Conservation (phyloP, 2,113 vertebrate species). For the Indri indri region DNA sequence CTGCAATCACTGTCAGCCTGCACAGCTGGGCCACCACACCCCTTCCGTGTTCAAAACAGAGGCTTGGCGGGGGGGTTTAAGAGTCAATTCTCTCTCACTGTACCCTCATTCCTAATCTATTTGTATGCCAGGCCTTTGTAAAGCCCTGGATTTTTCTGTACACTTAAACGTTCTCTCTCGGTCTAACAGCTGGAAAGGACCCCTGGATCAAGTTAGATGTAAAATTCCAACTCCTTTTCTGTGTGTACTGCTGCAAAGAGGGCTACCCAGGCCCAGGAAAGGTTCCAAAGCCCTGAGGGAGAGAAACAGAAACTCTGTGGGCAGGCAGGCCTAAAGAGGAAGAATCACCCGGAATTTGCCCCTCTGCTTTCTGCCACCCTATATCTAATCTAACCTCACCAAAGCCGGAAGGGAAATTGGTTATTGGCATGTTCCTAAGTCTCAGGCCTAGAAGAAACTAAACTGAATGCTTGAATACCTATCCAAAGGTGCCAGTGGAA, state of each 20-base stretch:
- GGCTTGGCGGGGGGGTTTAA: neutral
- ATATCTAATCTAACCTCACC: neutral
- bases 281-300: neutral
- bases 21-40: conserved; percentile 41
- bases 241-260: neutral
- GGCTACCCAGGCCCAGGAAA: neutral
- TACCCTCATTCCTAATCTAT: neutral
- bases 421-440: neutral
- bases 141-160: neutral
- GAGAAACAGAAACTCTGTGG: neutral
- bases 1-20: neutral
- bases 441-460: neutral
- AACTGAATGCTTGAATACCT: neutral
- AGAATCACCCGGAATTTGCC: neutral
- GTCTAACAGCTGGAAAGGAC: neutral
- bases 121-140: neutral
- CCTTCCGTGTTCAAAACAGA: neutral
- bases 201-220: neutral
- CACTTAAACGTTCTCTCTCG: neutral
- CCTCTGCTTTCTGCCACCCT: neutral
- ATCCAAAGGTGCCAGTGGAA: neutral
- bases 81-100: neutral
- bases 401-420: neutral
- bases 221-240: no score
- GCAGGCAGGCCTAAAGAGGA: neutral